Base-by-base conservation (phyloP, 2,888 invertebrate species). In the Perizoma affinitatum region DNA sequence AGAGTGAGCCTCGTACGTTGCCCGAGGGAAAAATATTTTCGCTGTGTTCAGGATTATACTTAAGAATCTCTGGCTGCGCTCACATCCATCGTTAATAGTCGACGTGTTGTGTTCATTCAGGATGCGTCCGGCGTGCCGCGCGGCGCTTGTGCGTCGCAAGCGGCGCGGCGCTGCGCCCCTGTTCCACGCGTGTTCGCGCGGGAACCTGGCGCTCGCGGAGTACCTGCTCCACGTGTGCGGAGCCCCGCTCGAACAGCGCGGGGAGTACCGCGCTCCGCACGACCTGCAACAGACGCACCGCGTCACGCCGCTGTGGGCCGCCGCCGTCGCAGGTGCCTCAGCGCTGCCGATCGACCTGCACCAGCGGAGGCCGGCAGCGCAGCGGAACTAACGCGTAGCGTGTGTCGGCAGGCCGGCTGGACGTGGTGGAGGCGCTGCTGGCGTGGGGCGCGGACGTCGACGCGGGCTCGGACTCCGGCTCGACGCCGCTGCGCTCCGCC, bases 301-400 rank as follows among this genome's bases (percentile, higher is more conserved):
- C 75, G 98, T 97, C 4, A 97, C 97, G 9, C 97, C 98, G 36
- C 90, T 98, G 61, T 98, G 98, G 98, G 96, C 96, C 89, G 97
- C 98, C 2, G 96, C 97, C 4, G 98, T 98, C 1, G 95, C 96
- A 22, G 22, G 22, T 22, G n/a, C n/a, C n/a, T n/a, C n/a, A n/a
- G n/a, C n/a, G n/a, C n/a, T n/a, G n/a, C n/a, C n/a, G n/a, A n/a
- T n/a, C n/a, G n/a, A n/a, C n/a, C n/a, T n/a, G n/a, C n/a, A n/a
- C n/a, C n/a, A n/a, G n/a, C n/a, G n/a, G n/a, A n/a, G n/a, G n/a
- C n/a, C n/a, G n/a, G n/a, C n/a, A n/a, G n/a, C n/a, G n/a, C n/a
- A n/a, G n/a, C n/a, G n/a, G n/a, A n/a, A n/a, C n/a, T n/a, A n/a
- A n/a, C 22, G 22, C 22, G 22, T 22, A 1, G 22, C 22, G 22